Evolutionary conservation across 1,140 invertebrate genomes (phyloP).

Genomic region (Atta cephalotes): DNA sequence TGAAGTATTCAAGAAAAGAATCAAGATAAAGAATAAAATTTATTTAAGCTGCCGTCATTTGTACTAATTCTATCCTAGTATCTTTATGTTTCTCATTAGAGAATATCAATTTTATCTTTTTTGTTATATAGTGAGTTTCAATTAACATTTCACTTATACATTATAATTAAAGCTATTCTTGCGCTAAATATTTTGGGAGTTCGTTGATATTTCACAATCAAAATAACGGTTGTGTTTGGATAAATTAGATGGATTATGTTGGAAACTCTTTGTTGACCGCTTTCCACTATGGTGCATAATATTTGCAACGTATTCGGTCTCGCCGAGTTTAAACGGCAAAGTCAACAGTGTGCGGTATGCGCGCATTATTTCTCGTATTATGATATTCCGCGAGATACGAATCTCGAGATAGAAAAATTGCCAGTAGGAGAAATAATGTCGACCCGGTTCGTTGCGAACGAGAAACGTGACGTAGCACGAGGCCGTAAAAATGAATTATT

Average conservation of each 20-base stretch:
- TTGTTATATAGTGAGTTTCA: neutral
- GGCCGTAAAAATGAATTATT: slow-evolving; percentile 63
- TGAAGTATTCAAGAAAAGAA: neutral
- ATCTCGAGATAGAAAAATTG: slow-evolving; percentile 57
- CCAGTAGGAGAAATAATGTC: slow-evolving; percentile 32
- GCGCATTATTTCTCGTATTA: slow-evolving; percentile 55
- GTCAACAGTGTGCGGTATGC: slow-evolving; percentile 41
- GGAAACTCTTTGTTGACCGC: slow-evolving; percentile 46
- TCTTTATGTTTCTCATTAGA: neutral
- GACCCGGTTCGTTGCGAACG: slow-evolving; percentile 3
- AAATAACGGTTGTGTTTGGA: slow-evolving; percentile 35
- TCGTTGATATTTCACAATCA: slow-evolving; percentile 18
- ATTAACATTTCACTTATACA: neutral
- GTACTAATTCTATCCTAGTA: neutral
- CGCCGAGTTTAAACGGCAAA: slow-evolving; percentile 31
- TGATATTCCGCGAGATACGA: slow-evolving; percentile 55
- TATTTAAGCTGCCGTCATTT: neutral
- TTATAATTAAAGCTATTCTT: neutral
- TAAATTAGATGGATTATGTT: slow-evolving; percentile 53
- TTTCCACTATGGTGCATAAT: slow-evolving; percentile 48
- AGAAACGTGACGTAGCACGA: slow-evolving; percentile 22
- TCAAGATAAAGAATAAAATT: slow-evolving; percentile 3
- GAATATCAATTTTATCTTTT: neutral
- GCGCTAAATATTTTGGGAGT: neutral
- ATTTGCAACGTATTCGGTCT: slow-evolving; percentile 30